A percentile compares a stretch with the other conserved stretches of the same genome.
Conservation (phyloP, 1,140 invertebrate genomes). For the Drosophila saltans region DNA sequence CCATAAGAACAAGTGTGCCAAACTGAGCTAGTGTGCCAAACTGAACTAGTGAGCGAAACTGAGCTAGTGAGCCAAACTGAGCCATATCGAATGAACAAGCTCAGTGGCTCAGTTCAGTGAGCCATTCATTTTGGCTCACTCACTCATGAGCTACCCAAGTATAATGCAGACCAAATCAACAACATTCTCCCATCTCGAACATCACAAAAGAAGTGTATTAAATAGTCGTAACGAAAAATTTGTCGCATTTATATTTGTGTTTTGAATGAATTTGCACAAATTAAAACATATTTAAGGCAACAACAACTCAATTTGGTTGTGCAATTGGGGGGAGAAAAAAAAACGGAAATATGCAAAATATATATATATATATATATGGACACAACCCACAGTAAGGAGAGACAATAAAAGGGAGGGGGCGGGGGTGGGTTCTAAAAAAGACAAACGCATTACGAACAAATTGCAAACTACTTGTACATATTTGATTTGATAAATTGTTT, state of each 20-base stretch:
- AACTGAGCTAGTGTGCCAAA: too few species aligned
- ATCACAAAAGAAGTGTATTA: background rate
- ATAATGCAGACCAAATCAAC: too few species aligned
- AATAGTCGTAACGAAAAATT: background rate
- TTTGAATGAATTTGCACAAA: slow-evolving; percentile 49
- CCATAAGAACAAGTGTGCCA: too few species aligned
- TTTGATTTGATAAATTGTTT: slow-evolving; percentile 45
- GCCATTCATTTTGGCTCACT: too few species aligned
- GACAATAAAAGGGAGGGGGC: background rate
- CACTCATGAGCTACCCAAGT: too few species aligned
- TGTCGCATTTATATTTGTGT: slow-evolving; percentile 23
- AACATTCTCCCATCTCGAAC: too few species aligned
- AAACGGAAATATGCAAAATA: slow-evolving; percentile 58
- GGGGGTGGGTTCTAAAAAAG: background rate
- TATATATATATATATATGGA: background rate
- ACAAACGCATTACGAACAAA: slow-evolving; percentile 45
- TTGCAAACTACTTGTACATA: slow-evolving; percentile 13
- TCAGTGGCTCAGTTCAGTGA: too few species aligned
- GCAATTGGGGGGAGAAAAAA: slow-evolving; percentile 32
- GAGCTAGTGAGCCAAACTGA: too few species aligned
- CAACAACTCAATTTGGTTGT: slow-evolving; percentile 41
- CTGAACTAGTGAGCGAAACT: too few species aligned
- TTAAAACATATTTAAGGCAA: slow-evolving; percentile 47
- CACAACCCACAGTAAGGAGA: background rate
- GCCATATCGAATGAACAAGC: too few species aligned